Percentiles rank a stretch among this genome's conserved stretches.
phyloP scores from a whole-genome alignment of 2,888 invertebrate species.

The Calephelis perditalis region DNA sequence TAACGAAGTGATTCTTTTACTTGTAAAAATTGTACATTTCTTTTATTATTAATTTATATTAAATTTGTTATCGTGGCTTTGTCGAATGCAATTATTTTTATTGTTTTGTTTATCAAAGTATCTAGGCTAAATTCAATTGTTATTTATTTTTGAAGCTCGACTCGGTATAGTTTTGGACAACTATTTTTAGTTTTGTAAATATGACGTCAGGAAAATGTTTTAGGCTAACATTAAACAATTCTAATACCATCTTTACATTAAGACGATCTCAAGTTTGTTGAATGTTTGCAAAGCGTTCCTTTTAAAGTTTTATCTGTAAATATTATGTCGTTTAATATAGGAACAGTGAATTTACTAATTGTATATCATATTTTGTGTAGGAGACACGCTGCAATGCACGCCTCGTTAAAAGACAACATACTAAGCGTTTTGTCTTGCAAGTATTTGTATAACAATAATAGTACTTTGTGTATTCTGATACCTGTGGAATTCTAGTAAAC shows the following conservation, averaged over 20 bases:
- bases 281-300: slow-evolving; percentile 78
- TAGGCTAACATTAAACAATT: slow-evolving; percentile 62
- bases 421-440: slow-evolving; percentile 44
- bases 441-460: slow-evolving; percentile 59
- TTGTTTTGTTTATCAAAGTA: slow-evolving; percentile 77
- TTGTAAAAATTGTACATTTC: slow-evolving; percentile 76
- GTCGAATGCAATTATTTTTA: slow-evolving; percentile 78
- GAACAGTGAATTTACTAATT: slow-evolving; percentile 73
- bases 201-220: slow-evolving; percentile 57
- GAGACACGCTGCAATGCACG: slow-evolving; percentile 39
- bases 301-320: slow-evolving; percentile 78
- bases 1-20: slow-evolving; percentile 66
- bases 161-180: slow-evolving; percentile 57
- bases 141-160: slow-evolving; percentile 75
- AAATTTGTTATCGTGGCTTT: slow-evolving; percentile 77
- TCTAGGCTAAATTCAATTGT: slow-evolving; percentile 77
- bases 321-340: slow-evolving; percentile 63
- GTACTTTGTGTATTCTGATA: slow-evolving; percentile 73
- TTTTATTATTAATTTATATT: slow-evolving; percentile 75
- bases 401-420: slow-evolving; percentile 50
- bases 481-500: slow-evolving; percentile 56
- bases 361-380: slow-evolving; percentile 55
- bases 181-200: slow-evolving; percentile 57
- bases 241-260: slow-evolving; percentile 76
- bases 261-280: slow-evolving; percentile 78